Evolutionary conservation across 2,113 vertebrate genomes (phyloP), one percentile per base, ranked within the genome.

Genomic region (Embiotoca jacksoni): DNA sequence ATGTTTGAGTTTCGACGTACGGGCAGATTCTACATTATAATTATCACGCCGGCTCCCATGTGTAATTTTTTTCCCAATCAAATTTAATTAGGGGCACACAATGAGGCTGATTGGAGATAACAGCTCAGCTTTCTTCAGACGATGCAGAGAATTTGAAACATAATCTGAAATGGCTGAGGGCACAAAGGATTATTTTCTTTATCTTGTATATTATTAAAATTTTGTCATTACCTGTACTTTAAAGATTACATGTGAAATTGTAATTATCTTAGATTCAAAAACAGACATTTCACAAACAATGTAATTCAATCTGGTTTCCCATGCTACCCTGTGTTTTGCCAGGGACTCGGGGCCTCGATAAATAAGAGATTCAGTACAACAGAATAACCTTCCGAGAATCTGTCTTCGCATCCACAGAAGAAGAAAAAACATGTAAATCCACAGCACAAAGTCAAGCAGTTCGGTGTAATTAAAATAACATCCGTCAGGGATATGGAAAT

Each of bases 391-490:
- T 77, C 71, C 0, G 16, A 77, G 41, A 72, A 83, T 71, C 78
- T 81, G 63, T 58, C 60, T 16, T 71, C 35, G 56, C 69, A 79
- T 83, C 81, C 71, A 72, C 62, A 67, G 54, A 63, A 80, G 69
- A 80, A 80, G 39, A 73, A 86, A 86, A 82, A 89, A 54, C 80
- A 83, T 85, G 84, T 54, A 88, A 82, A 88, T 85, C 70, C 72
- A 59, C 64, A 67, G 81, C 80, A 75, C 77, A 81, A 87, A 89
- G 86, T 85, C 81, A 83, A 88, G 78, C 68, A 83, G 83, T 83
- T 90, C 83, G 69, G 75, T 81, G 81, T 91, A 91, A 94, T 93
- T 92, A 89, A 84, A 92, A 89, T 87, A 89, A 91, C 82, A 90
- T 87, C 89, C 87, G 55, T 87, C 87, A 80, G 87, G 88, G 83